Base-by-base conservation (phyloP, 1,140 invertebrate species). In the Solen grandis region DNA sequence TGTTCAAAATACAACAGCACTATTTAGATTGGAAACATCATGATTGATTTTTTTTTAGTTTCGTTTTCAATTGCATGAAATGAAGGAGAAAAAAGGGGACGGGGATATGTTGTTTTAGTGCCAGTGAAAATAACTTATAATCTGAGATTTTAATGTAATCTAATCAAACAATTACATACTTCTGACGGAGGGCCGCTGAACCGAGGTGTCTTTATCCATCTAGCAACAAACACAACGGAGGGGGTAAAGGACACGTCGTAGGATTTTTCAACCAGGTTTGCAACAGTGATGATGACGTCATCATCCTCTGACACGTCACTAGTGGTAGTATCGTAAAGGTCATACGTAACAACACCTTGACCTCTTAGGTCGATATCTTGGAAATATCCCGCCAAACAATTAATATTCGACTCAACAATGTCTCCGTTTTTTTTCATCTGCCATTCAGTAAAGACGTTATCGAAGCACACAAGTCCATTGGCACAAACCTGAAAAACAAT, bases 361-460 rank as follows among this genome's bases (percentile, higher is more conserved):
- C 27, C 8, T 5, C 1, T 55, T 22, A 66, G 8, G 14, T 65
- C 52, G 1, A 76, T 14, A 66, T 76, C 74, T 5, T 60, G 29
- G 35, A 76, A 76, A 27, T 76, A 76, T 14, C 60, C 60, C 8
- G 74, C 62, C 59, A 76, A 22, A 35, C 74, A 76, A 66, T 50
- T 33, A 27, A 63, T 66, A 29, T 63, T 63, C 8, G 27, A 5
- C 27, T 66, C 25, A 25, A 55, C 74, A 3, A 41, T 22, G 8
- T 31, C 54, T 1, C 8, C 10, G 8, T 55, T 50, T 25, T 22
- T 22, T 29, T 65, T 76, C 8, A 36, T 16, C 16, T 14, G 16
- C 2, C 60, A 63, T 10, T 55, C 54, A 4, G 41, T 41, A 60
- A 55, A 76, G 55, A 60, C 59, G 25, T 55, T 46, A 27, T 66